Evolutionary conservation across 2,797 vertebrate genomes (phyloP).

Genomic region (Hephaestus fuliginosus): DNA sequence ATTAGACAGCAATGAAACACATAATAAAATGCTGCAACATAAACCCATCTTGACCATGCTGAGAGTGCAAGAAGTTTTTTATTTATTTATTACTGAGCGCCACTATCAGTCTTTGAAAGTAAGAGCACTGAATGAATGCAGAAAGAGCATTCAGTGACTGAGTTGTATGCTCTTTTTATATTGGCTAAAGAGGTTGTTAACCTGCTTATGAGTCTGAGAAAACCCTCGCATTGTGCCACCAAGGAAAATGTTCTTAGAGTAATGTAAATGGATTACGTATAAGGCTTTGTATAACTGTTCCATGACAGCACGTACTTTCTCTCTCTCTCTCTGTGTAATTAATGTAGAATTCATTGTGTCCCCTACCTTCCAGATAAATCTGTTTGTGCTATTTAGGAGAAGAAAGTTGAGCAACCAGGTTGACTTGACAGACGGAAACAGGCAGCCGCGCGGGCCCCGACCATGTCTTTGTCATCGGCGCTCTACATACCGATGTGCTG

Average conservation of each 20-base stretch:
- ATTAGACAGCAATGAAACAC: conserved; percentile 38
- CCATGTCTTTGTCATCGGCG: conserved; percentile 70
- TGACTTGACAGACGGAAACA: conserved; percentile 61
- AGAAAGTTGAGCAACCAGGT: conserved; percentile 63
- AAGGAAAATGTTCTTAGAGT: conserved; percentile 23
- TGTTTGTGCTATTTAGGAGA: conserved; percentile 4
- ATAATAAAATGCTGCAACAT: conserved; percentile 28
- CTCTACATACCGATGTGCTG: conserved; percentile 79
- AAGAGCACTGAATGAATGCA: conserved; percentile 31
- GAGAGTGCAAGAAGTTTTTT: conserved; percentile 10
- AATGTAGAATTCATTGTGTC: neutral
- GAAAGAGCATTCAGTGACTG: conserved; percentile 8
- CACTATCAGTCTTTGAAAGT: conserved; percentile 5
- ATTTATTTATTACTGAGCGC: neutral
- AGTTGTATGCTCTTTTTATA: conserved; percentile 25
- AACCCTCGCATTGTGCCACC: neutral
- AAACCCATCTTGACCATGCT: conserved; percentile 13
- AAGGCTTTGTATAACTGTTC: conserved; percentile 7
- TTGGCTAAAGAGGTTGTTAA: conserved; percentile 21
- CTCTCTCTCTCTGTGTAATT: neutral
- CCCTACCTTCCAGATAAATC: neutral
- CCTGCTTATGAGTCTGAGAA: conserved; percentile 36
- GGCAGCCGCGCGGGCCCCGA: conserved; percentile 62
- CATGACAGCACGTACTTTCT: neutral
- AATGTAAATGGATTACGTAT: conserved; percentile 32